Conservation (phyloP, 37 sponge, comb jelly and placozoan species). For the Mnemiopsis leidyi region DNA sequence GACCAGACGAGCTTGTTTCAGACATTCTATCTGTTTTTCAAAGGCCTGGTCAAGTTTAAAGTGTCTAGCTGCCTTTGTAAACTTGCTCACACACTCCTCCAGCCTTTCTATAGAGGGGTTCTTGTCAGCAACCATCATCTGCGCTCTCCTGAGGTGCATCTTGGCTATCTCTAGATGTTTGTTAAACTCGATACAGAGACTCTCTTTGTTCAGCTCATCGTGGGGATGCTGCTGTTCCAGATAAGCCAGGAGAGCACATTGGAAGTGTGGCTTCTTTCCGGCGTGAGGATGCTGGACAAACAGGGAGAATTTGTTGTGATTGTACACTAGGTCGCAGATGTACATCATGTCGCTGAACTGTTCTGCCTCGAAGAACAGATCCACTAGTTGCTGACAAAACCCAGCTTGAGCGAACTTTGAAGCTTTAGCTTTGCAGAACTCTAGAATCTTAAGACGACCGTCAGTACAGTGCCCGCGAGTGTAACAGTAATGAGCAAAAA, state of each 20-base stretch:
- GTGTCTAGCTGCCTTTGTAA: conserved; percentile 6
- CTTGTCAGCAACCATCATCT: conserved; percentile 25
- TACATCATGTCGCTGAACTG: conserved; percentile 32
- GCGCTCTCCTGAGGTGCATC: not conserved
- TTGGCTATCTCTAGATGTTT: conserved; percentile 29
- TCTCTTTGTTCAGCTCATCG: conserved; percentile 25
- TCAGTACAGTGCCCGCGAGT: conserved; percentile 22
- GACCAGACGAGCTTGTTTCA: not conserved
- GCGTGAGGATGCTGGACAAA: conserved; percentile 23
- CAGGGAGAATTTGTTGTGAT: not conserved
- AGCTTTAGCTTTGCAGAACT: conserved; percentile 43
- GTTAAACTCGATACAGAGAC: conserved; percentile 10
- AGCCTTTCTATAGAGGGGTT: not conserved
- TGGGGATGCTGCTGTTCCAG: conserved; percentile 25
- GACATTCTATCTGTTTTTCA: conserved; percentile 61
- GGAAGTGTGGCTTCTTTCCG: conserved; percentile 41
- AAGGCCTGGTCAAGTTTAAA: conserved; percentile 45
- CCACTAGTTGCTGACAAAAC: conserved; percentile 22
- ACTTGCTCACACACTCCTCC: conserved; percentile 50
- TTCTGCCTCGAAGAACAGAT: conserved; percentile 44
- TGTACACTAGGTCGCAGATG: conserved; percentile 50
- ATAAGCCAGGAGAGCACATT: conserved; percentile 1
- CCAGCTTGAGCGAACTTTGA: conserved; percentile 51
- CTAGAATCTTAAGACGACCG: conserved; percentile 23
- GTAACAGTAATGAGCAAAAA: conserved; percentile 46